Base-by-base conservation (phyloP, 2,888 invertebrate species). In the Malacosoma neustria region DNA sequence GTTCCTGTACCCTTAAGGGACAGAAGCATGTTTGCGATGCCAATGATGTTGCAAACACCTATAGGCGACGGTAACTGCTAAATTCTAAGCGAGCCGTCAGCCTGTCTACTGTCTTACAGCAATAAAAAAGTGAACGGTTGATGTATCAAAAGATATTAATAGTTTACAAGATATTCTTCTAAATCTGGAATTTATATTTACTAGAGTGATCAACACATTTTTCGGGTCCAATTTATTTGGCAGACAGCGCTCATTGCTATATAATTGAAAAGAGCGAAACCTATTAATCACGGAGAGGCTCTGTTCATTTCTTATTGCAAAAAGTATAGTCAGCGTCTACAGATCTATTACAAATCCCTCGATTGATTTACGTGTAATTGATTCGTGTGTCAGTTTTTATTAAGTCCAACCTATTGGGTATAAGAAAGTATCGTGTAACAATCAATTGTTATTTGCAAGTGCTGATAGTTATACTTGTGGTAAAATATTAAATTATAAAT, bases 271-370 rank as follows among this genome's bases (percentile, higher is more conserved):
- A 40, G 36, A 37, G 40, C 38, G 39, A 48, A 54, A 51, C 50
- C 57, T 58, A 63, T 62, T 65, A 65, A 68, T 68, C 68, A 64
- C 57, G 47, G 38, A 63, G 64, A 65, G 66, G 61, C 59, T 51
- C 47, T 52, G 61, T 62, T 61, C 61, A 56, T 59, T 66, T 57
- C 56, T 62, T 57, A 62, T 63, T 63, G 63, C 43, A 59, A 68
- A 70, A 61, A 62, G 57, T 60, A 61, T 51, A 58, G 66, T 72
- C 69, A 69, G 67, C 64, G 57, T 60, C 58, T 53, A 57, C 52
- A 61, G 62, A 71, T 72, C 63, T 64, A 72, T 72, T 65, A 67
- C 57, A 58, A 53, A 57, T 57, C 52, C 57, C 52, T 44, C 53
- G 61, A 40, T 43, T 36, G 46, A 43, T 36, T 39, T 31, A 40